Evolutionary conservation across 1,140 invertebrate genomes (phyloP), one percentile per base, ranked within the genome.

Genomic region (Drosophila azteca): DNA sequence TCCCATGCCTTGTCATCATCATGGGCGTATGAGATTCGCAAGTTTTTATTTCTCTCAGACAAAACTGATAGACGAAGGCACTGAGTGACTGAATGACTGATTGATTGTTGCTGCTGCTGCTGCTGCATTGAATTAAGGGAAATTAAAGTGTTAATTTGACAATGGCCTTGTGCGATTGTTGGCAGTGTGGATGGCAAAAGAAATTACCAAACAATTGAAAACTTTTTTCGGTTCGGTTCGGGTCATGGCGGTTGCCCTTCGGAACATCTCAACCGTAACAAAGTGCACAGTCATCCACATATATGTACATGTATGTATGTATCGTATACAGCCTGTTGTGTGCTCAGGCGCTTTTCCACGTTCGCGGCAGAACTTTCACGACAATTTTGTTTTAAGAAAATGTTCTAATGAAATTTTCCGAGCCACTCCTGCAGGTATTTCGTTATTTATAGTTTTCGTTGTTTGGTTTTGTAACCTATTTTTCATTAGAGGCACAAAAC

Each of bases 111-210:
- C 0, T 20, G 17, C 17, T 20, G 17, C 17, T 20, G 17, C 17
- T 20, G 17, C 41, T 51, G 55, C 15, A 20, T 39, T 22, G 55
- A 8, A 50, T 75, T 67, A 55, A 55, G 24, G 54, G 44, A 67
- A 75, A 61, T 76, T 76, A 68, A 76, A 76, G 50, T 68, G 53
- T 67, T 75, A 51, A 76, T 67, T 76, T 76, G 26, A 9, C 43
- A 44, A 58, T n/a, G 22, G 35, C 26, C 41, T 35, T 22, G 11
- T 0, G 22, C 11, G 24, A 31, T 44, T 66, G 64, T 0, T 60
- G 44, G 20, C 35, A 22, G 15, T 46, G 20, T 8, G 29, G 69
- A 41, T 65, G 57, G 17, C 43, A 2, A 4, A 15, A 29, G 20
- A 66, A 44, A 66, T 68, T 69, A 48, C 50, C 13, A 68, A 68